These are phyloP conservation scores for Panurus biarmicus DNA, from an alignment of 2,113 vertebrate species.

Conservation along the genomic window DNA sequence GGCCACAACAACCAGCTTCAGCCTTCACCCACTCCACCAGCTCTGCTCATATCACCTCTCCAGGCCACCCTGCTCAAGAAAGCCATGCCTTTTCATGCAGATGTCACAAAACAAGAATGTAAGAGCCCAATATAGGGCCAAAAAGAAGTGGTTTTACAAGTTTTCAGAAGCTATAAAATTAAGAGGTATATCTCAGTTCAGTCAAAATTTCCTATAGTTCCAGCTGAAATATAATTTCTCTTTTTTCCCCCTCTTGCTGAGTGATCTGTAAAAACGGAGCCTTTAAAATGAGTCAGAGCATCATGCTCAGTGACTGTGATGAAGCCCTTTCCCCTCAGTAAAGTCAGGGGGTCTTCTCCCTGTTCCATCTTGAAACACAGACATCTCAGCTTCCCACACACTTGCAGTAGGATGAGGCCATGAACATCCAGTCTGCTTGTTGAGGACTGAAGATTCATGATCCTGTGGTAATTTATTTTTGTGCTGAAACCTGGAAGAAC, in stretches of 20 bases:
- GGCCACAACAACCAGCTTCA: accelerated
- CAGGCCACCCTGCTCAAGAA: background rate
- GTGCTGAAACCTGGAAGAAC: background rate
- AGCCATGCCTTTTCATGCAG: background rate
- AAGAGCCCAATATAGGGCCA: background rate
- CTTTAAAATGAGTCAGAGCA: background rate
- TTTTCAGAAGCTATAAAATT: background rate
- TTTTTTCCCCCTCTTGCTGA: background rate
- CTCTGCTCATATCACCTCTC: accelerated
- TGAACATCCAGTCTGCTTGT: accelerated
- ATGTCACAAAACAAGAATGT: background rate
- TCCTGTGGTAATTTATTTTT: background rate
- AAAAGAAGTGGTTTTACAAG: background rate
- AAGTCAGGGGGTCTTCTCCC: background rate
- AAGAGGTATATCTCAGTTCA: background rate
- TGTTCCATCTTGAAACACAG: background rate
- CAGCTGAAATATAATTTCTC: background rate
- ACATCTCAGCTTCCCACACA: background rate
- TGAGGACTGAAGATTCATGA: background rate
- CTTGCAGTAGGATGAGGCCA: background rate
- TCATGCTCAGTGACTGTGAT: background rate
- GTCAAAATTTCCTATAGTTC: background rate
- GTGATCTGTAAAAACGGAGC: background rate
- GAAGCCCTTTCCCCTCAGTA: background rate
- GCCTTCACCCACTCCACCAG: background rate